Evolutionary conservation across 2,113 vertebrate species (phyloP), one percentile per base, ranked within the genome.

Genomic region (Forbesichthys agassizii): DNA sequence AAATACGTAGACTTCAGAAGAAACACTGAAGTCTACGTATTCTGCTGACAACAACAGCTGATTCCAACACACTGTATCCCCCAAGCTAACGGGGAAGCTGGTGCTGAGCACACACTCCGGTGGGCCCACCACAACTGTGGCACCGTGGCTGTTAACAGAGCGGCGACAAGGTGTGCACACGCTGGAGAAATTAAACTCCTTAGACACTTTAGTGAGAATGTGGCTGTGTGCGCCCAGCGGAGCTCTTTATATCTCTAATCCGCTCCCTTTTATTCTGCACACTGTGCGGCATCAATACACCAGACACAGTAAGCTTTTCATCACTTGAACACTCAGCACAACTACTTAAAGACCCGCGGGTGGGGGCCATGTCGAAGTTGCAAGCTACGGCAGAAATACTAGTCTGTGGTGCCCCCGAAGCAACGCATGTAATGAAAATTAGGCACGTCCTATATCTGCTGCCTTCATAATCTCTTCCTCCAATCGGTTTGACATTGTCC

Each of bases 271-370:
- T 27, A 12, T 36, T 42, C 14, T 20, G 68, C 61, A 48, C 53
- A 64, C 33, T 66, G 67, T 61, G 16, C 54, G 66, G 58, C 69
- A 61, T 71, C 57, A 60, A 71, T 52, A 69, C 16, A 4, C 3
- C 68, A 69, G 36, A 73, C 61, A 5, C 18, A 13, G 20, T 20
- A n/a, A 76, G 68, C 72, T 71, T 74, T 81, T 74, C 64, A 85
- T 82, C 74, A 20, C 53, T 57, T 8, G 6, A 73, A 46, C 18
- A 56, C 68, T 64, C 60, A 67, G 74, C 73, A 62, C 27, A 79
- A 68, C 69, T 74, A 72, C 57, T 67, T 53, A 27, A 75, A 74
- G 69, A 73, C 33, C 3, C 1, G n/a, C 61, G 18, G 70, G 69
- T 61, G 78, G 71, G 8, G 66, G 51, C 55, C 55, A 77, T 59